Conservation (phyloP, 2,113 vertebrate species). For the Melanerpes formicivorus region DNA sequence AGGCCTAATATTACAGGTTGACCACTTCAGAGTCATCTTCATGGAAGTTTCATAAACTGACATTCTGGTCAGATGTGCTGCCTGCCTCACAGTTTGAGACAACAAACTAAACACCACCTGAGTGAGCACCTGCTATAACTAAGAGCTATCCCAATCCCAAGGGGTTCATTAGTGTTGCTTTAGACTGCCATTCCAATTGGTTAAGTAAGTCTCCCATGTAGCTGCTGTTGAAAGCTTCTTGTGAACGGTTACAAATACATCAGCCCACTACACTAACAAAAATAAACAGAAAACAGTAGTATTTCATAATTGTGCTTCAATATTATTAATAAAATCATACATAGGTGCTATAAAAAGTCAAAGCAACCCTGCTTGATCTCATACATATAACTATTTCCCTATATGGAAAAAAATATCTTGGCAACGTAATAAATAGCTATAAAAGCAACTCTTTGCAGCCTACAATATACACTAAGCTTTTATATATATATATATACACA, state of each 20-base stretch:
- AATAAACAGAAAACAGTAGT: neutral
- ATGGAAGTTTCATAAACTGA: neutral
- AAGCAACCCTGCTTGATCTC: constrained; percentile 27
- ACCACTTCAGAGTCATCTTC: neutral
- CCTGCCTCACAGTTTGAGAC: neutral
- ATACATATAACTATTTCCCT: neutral
- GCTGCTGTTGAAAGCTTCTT: neutral
- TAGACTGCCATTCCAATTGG: neutral
- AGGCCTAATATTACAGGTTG: too few relatives aligned
- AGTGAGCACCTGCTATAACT: neutral
- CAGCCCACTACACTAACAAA: neutral
- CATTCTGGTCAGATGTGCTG: neutral
- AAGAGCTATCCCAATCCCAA: neutral
- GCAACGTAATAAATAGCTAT: neutral
- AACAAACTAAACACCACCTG: neutral
- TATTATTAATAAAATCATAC: neutral
- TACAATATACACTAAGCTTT: neutral
- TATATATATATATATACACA: neutral
- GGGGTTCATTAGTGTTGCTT: neutral
- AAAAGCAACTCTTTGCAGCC: neutral
- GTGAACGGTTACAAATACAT: neutral
- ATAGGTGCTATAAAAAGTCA: neutral
- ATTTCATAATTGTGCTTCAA: neutral
- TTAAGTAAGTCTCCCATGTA: neutral
- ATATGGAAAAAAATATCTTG: neutral